phyloP scores from a whole-genome alignment of 2,797 vertebrate species.

The Paratrypauchen microcephalus region DNA sequence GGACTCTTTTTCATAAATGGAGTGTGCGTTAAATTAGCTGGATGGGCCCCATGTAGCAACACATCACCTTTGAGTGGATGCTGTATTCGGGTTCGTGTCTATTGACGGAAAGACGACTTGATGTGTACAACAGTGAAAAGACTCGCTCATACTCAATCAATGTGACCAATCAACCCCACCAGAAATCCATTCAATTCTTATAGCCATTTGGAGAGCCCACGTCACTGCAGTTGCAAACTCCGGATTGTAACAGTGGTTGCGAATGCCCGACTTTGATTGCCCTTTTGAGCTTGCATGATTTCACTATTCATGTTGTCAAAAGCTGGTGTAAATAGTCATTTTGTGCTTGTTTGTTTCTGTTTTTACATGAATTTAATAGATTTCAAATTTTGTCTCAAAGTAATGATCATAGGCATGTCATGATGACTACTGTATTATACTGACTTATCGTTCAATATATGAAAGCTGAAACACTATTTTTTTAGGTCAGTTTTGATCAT shows the following conservation, averaged over 20 bases:
- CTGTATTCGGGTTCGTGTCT: conserved; percentile 77
- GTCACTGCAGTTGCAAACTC: conserved; percentile 33
- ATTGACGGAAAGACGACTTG: conserved; percentile 72
- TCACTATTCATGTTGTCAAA: conserved; percentile 53
- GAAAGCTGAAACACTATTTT: too few species aligned
- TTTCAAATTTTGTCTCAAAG: conserved; percentile 43
- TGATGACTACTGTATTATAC: too few species aligned
- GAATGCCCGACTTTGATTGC: conserved; percentile 46
- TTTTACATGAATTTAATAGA: conserved; percentile 40
- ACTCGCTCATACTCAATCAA: conserved; percentile 73
- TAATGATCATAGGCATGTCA: conserved; percentile 33
- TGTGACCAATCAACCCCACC: conserved; percentile 68
- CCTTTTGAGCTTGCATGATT: conserved; percentile 51
- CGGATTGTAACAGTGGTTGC: conserved; percentile 24
- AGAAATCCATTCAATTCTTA: conserved; percentile 64
- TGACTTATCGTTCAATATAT: too few species aligned
- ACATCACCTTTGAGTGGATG: conserved; percentile 74
- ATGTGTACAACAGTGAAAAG: conserved; percentile 75
- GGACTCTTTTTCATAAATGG: conserved; percentile 81
- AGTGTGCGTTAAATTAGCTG: conserved; percentile 80
- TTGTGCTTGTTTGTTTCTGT: conserved; percentile 38
- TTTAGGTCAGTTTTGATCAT: too few species aligned
- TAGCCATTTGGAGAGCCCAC: conserved; percentile 43
- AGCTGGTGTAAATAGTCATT: conserved; percentile 32
- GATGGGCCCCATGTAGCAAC: conserved; percentile 75